Percentiles rank a stretch among this genome's conserved stretches.
Evolutionary conservation across 2,113 vertebrate genomes (phyloP).

Genomic region (Strigops habroptila): DNA sequence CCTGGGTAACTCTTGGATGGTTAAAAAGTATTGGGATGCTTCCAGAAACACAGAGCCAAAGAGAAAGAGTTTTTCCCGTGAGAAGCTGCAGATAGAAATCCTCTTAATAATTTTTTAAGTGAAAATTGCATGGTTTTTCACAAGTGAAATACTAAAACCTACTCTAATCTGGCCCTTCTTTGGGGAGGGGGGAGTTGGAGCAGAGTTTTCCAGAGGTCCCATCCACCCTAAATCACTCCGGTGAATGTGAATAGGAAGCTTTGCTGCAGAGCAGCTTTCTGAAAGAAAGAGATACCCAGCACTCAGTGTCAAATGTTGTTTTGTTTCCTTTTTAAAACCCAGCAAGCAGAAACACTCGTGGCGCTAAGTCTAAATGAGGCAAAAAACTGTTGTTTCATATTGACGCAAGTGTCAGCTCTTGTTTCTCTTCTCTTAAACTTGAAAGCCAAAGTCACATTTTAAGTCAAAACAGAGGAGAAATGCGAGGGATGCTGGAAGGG

Average conservation of each 20-base stretch:
- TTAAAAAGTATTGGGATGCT: neutral
- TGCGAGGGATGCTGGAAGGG: neutral
- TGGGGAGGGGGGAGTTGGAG: neutral
- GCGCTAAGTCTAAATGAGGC: neutral
- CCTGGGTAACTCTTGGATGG: neutral
- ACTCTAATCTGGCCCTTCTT: accelerated
- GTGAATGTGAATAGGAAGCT: neutral
- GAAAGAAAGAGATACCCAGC: neutral
- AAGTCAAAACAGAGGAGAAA: neutral
- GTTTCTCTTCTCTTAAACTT: neutral
- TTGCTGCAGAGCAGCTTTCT: neutral
- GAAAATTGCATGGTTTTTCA: neutral
- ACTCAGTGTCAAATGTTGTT: neutral
- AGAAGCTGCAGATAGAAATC: neutral
- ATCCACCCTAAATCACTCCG: neutral
- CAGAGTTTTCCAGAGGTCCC: neutral
- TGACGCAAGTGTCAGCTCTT: neutral
- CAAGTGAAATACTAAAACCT: neutral
- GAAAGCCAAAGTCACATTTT: constrained; percentile 31
- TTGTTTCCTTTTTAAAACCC: neutral
- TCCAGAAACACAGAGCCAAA: neutral
- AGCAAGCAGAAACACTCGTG: neutral
- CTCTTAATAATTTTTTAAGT: neutral
- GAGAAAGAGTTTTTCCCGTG: accelerated
- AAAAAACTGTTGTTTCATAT: neutral